phyloP scores from a whole-genome alignment of 2,113 vertebrate species.

The Atlantisia rogersi region DNA sequence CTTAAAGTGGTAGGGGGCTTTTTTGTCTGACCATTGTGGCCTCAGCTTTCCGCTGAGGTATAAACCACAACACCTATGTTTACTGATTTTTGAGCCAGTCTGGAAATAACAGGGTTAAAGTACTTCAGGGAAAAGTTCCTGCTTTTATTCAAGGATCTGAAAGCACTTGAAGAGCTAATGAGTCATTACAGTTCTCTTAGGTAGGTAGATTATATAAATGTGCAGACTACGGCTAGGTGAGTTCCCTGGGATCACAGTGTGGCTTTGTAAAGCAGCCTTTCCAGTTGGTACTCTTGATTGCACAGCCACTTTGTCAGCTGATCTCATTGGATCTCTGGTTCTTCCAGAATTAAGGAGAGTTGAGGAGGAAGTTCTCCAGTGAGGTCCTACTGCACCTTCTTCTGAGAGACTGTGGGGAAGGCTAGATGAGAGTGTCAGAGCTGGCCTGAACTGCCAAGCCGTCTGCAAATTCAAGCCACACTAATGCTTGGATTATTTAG shows the following conservation, averaged over 20 bases:
- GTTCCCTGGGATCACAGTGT: background rate
- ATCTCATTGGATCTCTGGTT: background rate
- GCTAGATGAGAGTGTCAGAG: background rate
- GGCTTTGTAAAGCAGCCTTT: background rate
- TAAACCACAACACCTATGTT: too few relatives aligned
- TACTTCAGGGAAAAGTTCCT: background rate
- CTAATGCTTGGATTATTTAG: background rate
- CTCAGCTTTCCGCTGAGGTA: too few relatives aligned
- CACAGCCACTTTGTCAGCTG: background rate
- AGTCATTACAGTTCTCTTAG: background rate
- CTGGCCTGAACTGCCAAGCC: background rate
- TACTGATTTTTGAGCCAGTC: background rate
- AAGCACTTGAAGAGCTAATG: constrained; percentile 17
- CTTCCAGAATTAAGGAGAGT: background rate
- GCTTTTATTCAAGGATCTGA: background rate
- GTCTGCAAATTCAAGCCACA: background rate
- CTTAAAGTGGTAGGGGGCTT: too few relatives aligned
- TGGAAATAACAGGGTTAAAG: background rate
- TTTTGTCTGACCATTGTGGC: too few relatives aligned
- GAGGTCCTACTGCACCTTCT: background rate
- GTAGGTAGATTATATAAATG: background rate
- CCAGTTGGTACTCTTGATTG: rapidly evolving
- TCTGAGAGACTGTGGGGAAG: background rate
- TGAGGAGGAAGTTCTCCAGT: rapidly evolving
- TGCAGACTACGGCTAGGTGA: background rate